phyloP scores from a whole-genome alignment of 92 coral and sea anemone species.

The Palythoa heliodiscus region DNA sequence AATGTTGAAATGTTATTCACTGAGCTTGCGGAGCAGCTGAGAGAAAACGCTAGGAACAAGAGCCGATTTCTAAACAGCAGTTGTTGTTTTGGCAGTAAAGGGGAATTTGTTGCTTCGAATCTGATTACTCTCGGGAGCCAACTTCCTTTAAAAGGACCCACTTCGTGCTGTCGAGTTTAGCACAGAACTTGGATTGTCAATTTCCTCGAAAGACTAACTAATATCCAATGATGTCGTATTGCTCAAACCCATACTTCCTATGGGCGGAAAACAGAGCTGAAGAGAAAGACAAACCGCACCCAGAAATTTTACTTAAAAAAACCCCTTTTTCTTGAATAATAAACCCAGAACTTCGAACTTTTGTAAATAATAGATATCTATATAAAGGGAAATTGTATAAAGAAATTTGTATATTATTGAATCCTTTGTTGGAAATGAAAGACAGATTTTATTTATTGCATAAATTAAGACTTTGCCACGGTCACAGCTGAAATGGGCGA shows the following conservation, averaged over 20 bases:
- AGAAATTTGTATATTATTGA: slow-evolving; percentile 27
- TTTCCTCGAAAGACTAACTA: not conserved
- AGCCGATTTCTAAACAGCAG: slow-evolving; percentile 40
- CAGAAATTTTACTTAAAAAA: not conserved
- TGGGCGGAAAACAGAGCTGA: slow-evolving; percentile 24
- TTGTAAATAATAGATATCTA: slow-evolving; percentile 31
- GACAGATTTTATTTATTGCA: slow-evolving; percentile 47
- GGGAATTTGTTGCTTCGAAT: slow-evolving; percentile 51
- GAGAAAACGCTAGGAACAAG: slow-evolving; percentile 85
- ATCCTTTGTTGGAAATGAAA: slow-evolving; percentile 10
- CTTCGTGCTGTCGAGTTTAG: slow-evolving; percentile 56
- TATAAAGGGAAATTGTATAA: slow-evolving; percentile 18
- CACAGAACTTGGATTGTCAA: not conserved
- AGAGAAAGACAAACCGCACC: slow-evolving; percentile 38
- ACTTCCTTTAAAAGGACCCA: slow-evolving; percentile 56
- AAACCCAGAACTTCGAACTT: slow-evolving; percentile 12
- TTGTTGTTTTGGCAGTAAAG: slow-evolving; percentile 39
- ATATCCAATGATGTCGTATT: not conserved
- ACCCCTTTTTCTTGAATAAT: not conserved
- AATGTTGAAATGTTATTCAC: slow-evolving; percentile 90
- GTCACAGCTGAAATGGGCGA: slow-evolving; percentile 6
- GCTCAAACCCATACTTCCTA: slow-evolving; percentile 24
- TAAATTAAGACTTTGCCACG: slow-evolving; percentile 31
- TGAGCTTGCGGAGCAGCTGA: slow-evolving; percentile 90
- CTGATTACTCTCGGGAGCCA: slow-evolving; percentile 57